Evolutionary conservation across 2,797 vertebrate genomes (phyloP), one percentile per base, ranked within the genome.

Genomic region (Hydrocynus forskahlii): DNA sequence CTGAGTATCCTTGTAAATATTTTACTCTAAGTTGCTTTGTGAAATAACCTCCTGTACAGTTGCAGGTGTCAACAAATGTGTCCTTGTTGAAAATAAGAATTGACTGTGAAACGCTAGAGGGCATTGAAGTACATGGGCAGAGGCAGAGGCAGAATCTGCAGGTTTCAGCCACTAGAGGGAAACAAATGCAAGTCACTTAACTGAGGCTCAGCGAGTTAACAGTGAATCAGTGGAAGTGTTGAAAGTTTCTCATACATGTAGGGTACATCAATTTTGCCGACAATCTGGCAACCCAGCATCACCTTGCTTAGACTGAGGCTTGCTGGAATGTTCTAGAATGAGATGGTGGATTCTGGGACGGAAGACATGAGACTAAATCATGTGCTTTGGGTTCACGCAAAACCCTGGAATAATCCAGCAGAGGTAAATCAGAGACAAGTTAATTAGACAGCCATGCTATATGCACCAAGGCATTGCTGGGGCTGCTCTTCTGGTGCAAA

Each of bases 41-140:
- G 38, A 40, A 43, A 64, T 38, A 14, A 45, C 38, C 19, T 19
- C 38, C 17, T n/a, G 35, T 5, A 9, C 57, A 59, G 7, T 25
- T 75, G 60, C 38, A 17, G 25, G 63, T 62, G 6, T 9, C 25
- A 60, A 38, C 66, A 4, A 29, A 7, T 67, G 57, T 16, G 21
- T 5, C 1, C 25, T 70, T 52, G 5, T 25, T 54, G 12, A 54
- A 66, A 13, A 0, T 40, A 16, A 13, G 54, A 38, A 21, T 54
- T 60, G n/a, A 40, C 5, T 60, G 40, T 40, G 23, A 59, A 29
- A 45, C 83, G 78, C 54, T 45, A 84, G 85, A 86, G 75, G 83
- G 45, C 75, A 45, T 35, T 64, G 16, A 40, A 25, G 9, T 14
- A 38, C 17, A 7, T 81, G 38, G 16, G 8, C 17, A 9, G 12